A percentile compares a stretch with the other conserved stretches of the same genome.
Conservation (phyloP, 2,113 vertebrate species). For the Sander lucioperca region DNA sequence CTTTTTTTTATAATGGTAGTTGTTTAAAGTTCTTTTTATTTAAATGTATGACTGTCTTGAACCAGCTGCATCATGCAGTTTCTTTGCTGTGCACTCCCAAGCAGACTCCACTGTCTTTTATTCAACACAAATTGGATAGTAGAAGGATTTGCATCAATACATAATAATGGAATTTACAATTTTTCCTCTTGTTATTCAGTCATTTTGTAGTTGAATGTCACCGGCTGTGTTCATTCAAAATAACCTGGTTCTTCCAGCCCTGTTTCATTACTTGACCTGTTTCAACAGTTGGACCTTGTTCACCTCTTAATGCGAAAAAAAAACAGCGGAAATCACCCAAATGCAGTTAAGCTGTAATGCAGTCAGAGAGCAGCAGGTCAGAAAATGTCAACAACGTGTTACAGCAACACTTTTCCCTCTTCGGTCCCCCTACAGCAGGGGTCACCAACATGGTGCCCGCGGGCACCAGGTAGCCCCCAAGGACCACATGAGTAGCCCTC, state of each 20-base stretch:
- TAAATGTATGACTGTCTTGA: too few species aligned
- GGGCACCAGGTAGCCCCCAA: too few species aligned
- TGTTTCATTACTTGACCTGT: too few species aligned
- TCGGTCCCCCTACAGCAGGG: too few species aligned
- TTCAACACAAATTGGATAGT: not conserved
- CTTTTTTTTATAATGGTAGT: too few species aligned
- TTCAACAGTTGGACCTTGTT: not conserved
- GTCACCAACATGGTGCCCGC: too few species aligned
- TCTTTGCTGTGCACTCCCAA: too few species aligned
- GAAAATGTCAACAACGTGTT: constrained; percentile 18
- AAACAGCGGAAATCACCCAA: not conserved
- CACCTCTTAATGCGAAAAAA: not conserved
- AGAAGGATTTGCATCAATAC: not conserved
- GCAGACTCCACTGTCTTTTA: too few species aligned
- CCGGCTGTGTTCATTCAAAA: not conserved
- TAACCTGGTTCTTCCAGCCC: too few species aligned
- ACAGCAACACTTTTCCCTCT: not conserved
- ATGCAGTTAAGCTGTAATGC: not conserved
- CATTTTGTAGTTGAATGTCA: not conserved
- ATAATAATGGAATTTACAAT: too few species aligned
- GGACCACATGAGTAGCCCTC: too few species aligned
- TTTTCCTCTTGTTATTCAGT: not conserved
- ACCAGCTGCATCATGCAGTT: not conserved
- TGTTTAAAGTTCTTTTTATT: too few species aligned
- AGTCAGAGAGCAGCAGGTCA: constrained; percentile 33